A percentile compares a stretch with the other conserved stretches of the same genome.
Conservation (phyloP, 2,113 vertebrate species). For the Alligator sinensis region DNA sequence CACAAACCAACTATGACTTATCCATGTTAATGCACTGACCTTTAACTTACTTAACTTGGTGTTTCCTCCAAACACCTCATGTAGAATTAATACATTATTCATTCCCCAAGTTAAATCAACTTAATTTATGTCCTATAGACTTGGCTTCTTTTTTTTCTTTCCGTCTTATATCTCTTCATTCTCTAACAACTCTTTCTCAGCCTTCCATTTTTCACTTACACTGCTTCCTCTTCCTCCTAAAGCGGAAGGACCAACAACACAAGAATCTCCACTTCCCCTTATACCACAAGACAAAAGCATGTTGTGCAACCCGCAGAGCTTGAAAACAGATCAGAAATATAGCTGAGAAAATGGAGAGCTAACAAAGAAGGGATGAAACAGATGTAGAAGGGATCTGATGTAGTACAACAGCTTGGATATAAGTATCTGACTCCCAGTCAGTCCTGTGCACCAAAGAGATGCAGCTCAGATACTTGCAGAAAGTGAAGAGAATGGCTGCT, state of each 20-base stretch:
- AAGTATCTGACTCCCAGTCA: too few species aligned
- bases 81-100: slow-evolving; percentile 67
- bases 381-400: too few species aligned
- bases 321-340: too few species aligned
- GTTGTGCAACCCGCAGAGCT: neutral
- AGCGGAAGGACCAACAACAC: neutral
- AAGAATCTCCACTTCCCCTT: neutral
- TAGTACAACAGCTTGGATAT: too few species aligned
- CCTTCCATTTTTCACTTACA: neutral
- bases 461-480: too few species aligned
- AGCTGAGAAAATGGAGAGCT: too few species aligned
- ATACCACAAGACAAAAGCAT: neutral
- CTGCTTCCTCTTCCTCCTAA: neutral
- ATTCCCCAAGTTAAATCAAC: slow-evolving; percentile 42
- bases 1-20: slow-evolving; percentile 69
- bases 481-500: too few species aligned
- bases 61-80: slow-evolving; percentile 66
- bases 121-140: neutral
- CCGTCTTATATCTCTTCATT: neutral
- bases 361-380: too few species aligned
- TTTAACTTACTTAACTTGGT: slow-evolving; percentile 40
- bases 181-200: neutral
- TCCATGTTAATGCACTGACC: slow-evolving; percentile 69
- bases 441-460: too few species aligned
- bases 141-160: neutral